Base-by-base conservation (phyloP, 2,888 invertebrate genomes). In the Limnephilus lunatus region DNA sequence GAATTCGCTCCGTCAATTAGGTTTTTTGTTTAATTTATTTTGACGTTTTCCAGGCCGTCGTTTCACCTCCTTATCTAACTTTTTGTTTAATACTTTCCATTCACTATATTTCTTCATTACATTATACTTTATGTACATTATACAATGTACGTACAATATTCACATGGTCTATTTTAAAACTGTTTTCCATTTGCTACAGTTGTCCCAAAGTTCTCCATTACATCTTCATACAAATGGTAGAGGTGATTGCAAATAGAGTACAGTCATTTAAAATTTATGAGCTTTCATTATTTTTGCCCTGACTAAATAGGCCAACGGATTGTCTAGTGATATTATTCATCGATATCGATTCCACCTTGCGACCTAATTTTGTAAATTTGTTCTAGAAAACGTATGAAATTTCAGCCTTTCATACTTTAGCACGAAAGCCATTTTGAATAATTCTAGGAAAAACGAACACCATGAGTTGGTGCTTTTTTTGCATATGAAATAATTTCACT, bases 341-440 rank as follows among this genome's bases (percentile, higher is more conserved):
- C 90, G 53, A 90, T 90, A 90, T 90, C 53, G 90, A 90, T 90
- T 90, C 32, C 81, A 32, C 83, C 83, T 31, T 31, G 32, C 90
- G 90, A 90, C 90, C 90, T 90, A 25, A 68, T 68, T 68, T 68
- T 68, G 68, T 68, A 68, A 83, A 83, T 35, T 83, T 35, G 83
- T 39, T 83, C 32, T 83, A 83, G 83, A 32, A 32, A 83, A 83
- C 19, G 7, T 31, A n/a, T n/a, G 32, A 35, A 68, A 68, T 68
- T 68, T 68, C n/a, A n/a, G 9, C 25, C 68, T n/a, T 68, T 1
- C n/a, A 68, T 68, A n/a, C 25, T 68, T 68, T 68, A 68, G 25
- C 25, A 25, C 68, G 53, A 68, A 68, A 25, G 68, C 68, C 7
- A 68, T 68, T n/a, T n/a, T 9, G 9, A 68, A 68, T 4, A 68